phyloP scores from a whole-genome alignment of 2,797 vertebrate species.

The Girardinus metallicus region DNA sequence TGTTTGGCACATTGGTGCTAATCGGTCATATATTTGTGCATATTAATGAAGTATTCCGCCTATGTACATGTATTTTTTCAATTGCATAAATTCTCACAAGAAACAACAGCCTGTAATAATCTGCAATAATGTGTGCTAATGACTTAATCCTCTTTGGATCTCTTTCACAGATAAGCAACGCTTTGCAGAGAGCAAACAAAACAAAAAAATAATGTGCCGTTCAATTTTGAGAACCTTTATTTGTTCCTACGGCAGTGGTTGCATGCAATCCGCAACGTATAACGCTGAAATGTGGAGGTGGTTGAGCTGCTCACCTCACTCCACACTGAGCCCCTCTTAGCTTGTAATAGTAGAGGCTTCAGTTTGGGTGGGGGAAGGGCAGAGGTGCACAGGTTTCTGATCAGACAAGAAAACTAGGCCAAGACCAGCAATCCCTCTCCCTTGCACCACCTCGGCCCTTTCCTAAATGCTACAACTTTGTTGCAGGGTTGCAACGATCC shows the following conservation, averaged over 20 bases:
- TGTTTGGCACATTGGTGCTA: slow-evolving; percentile 80
- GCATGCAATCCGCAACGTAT: slow-evolving; percentile 3
- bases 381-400: slow-evolving; percentile 85
- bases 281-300: slow-evolving; percentile 32
- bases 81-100: slow-evolving; percentile 41
- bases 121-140: slow-evolving; percentile 39
- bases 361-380: slow-evolving; percentile 83
- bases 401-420: slow-evolving; percentile 86
- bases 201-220: background rate
- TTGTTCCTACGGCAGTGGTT: background rate
- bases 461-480: slow-evolving; percentile 71
- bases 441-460: slow-evolving; percentile 53
- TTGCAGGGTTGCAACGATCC: slow-evolving; percentile 64
- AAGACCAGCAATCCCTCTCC: slow-evolving; percentile 77
- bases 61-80: slow-evolving; percentile 57
- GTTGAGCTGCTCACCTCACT: slow-evolving; percentile 79
- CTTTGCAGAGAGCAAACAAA: slow-evolving; percentile 39
- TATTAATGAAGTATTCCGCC: slow-evolving; percentile 74
- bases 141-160: slow-evolving; percentile 43
- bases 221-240: background rate
- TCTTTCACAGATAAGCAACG: slow-evolving; percentile 31
- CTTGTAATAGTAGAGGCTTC: slow-evolving; percentile 83
- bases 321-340: slow-evolving; percentile 77
- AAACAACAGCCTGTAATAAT: slow-evolving; percentile 37
- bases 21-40: slow-evolving; percentile 79